Conservation (phyloP, 2,113 vertebrate species). For the Cyanoramphus novaezelandiae region DNA sequence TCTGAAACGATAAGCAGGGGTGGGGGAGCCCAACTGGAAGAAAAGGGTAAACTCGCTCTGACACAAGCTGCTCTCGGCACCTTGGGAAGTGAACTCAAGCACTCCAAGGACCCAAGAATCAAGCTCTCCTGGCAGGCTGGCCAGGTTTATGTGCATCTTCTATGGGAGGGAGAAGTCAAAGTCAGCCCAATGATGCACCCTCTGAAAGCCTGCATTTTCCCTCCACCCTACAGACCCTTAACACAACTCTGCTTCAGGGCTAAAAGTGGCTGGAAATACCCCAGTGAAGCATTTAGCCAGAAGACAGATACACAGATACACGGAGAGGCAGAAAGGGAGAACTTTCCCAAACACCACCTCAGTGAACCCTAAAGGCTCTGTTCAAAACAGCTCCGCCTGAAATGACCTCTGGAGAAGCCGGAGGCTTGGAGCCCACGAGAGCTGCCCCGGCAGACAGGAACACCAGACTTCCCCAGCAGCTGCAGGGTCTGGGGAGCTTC, state of each 20-base stretch:
- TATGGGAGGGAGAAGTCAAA: not conserved
- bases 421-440: not conserved
- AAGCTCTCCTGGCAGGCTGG: not conserved
- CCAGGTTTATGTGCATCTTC: not conserved
- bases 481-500: conserved; percentile 11
- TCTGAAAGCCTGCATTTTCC: not conserved
- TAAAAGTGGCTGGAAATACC: not conserved
- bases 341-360: not conserved
- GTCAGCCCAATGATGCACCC: not conserved
- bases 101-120: not conserved
- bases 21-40: not conserved
- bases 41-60: not conserved
- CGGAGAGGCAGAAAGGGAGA: not conserved
- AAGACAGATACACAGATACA: not conserved
- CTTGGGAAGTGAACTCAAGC: not conserved
- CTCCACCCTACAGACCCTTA: not conserved
- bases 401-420: not conserved
- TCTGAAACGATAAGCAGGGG: not conserved
- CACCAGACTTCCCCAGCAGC: conserved; percentile 1
- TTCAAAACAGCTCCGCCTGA: not conserved
- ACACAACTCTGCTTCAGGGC: not conserved
- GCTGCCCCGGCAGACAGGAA: not conserved
- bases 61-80: not conserved
- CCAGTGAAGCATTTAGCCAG: not conserved
- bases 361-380: not conserved